phyloP scores from a whole-genome alignment of 2,113 vertebrate genomes.

The Suncus etruscus region DNA sequence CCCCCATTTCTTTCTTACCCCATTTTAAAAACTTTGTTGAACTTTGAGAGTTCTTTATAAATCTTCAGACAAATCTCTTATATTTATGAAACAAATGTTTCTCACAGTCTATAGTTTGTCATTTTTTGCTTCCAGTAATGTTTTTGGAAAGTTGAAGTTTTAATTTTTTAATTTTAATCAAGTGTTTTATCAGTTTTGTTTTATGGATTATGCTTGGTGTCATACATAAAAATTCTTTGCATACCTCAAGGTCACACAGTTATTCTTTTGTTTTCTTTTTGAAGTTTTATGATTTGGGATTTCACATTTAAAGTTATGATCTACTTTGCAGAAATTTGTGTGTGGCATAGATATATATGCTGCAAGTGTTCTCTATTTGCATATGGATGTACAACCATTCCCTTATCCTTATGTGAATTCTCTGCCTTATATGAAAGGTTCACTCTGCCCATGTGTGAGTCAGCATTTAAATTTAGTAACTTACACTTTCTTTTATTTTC shows the following conservation, averaged over 20 bases:
- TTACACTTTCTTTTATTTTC: no score
- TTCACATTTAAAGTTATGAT: no score
- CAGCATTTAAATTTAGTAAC: no score
- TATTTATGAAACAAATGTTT: background rate
- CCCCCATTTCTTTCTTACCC: background rate
- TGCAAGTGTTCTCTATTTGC: no score
- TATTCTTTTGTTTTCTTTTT: background rate
- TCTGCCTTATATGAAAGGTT: no score
- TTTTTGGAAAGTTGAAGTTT: no score
- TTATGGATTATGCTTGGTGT: background rate
- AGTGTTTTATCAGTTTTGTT: constrained; percentile 15
- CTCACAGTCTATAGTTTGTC: background rate
- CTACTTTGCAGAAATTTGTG: no score
- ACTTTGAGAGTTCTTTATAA: background rate
- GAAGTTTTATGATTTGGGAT: background rate
- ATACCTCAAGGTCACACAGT: background rate
- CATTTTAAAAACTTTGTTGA: constrained; percentile 6
- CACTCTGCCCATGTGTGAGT: no score
- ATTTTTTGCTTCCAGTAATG: background rate
- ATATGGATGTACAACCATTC: no score
- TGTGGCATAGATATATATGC: no score
- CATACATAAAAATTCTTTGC: no score
- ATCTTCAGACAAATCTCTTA: background rate
- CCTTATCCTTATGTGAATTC: no score
- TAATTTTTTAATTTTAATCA: constrained; percentile 4